Evolutionary conservation across 1,140 invertebrate species (phyloP).

Genomic region (Caerostris extrusa): DNA sequence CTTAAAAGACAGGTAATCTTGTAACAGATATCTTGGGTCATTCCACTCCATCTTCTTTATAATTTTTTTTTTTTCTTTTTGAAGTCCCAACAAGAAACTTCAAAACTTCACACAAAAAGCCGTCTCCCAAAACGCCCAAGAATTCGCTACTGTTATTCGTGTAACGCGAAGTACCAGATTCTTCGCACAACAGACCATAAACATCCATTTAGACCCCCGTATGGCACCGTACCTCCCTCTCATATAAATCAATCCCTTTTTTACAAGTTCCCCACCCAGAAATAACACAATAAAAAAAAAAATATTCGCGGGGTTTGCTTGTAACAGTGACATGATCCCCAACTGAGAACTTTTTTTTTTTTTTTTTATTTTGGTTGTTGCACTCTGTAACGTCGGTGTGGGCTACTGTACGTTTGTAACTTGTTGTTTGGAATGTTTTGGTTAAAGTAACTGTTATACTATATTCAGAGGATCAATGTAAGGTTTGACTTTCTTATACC

Average conservation of each 20-base stretch:
- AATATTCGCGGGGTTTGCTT: no score
- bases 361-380: background rate
- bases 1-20: no score
- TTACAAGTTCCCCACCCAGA: constrained; percentile 34
- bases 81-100: no score
- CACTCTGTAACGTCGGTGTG: background rate
- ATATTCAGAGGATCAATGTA: background rate
- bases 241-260: constrained; percentile 66
- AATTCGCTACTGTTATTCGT: constrained; percentile 49
- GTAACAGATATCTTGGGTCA: no score
- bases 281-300: background rate
- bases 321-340: background rate
- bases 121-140: background rate
- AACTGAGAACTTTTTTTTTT: background rate
- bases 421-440: background rate
- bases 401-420: background rate
- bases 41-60: no score
- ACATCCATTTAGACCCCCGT: constrained; percentile 13
- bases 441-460: background rate
- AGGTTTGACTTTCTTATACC: background rate
- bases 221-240: constrained; percentile 4
- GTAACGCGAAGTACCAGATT: constrained; percentile 18
- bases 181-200: constrained; percentile 59
- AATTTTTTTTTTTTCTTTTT: background rate
- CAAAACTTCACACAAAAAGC: background rate